Base-by-base conservation (phyloP, 2,797 vertebrate genomes). In the Champsocephalus gunnari region DNA sequence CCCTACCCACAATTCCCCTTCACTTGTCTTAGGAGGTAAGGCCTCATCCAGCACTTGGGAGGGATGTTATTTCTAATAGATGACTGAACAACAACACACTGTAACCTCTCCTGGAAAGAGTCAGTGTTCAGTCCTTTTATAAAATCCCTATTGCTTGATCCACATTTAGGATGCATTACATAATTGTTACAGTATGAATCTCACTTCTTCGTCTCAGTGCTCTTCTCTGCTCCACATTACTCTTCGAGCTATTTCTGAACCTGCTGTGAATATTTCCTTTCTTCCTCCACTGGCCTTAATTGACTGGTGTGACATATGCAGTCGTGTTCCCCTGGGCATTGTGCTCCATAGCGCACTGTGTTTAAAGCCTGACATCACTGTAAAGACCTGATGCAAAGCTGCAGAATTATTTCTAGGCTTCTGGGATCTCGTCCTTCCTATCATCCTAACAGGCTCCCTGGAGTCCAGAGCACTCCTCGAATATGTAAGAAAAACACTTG, bases 221-320 rank as follows among this genome's bases (percentile, higher is more conserved):
- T 66, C 73, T 56, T 62, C 47, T 54, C 41, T 53, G 56, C 75
- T 66, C 73, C 53, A 67, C 72, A 74, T 74, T 79, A n/a, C 67
- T 75, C 56, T 65, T 50, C 9, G 47, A 73, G 51, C 63, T 79
- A 54, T 82, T 87, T 85, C 63, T 81, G 53, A 75, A 70, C 38
- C 16, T 10, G 43, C 48, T 64, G 17, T 7, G 32, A 50, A 3
- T 62, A 28, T 38, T 67, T 47, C 55, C 24, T 56, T 34, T 19
- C 59, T 67, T 71, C 16, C 45, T 57, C 43, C 9, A 44, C 75
- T 73, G 53, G 64, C 54, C 72, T 75, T 81, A 89, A 82, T 86
- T 88, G 88, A 86, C 62, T 91, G 80, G 67, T 53, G 67, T 78
- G 71, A 83, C 73, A 77, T 77, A 80, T 82, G 83, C 86, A 81